Base-by-base conservation (phyloP, 2,888 invertebrate genomes). In the Drosophila niveifrons region DNA sequence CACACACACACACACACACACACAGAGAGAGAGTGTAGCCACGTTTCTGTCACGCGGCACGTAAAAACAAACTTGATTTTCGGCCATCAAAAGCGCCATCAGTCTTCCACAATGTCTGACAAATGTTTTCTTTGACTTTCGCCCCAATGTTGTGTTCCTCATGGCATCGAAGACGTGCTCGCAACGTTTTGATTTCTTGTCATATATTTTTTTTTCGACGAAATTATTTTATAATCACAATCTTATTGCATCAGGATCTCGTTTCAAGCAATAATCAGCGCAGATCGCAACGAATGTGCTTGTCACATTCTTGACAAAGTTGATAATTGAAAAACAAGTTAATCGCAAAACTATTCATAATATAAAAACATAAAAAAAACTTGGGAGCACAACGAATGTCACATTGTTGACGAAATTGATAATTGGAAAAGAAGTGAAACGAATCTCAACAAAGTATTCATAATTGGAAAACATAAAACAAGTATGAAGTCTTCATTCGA, bases 61-160 rank as follows among this genome's bases (percentile, higher is more conserved):
- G 85, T 85, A 87, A 89, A 88, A 82, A 80, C 88, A 89, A 87
- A 89, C 86, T 89, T 89, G 86, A 87, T 87, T 89, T 82, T 85
- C 82, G 86, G 74, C 88, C 86, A 87, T 87, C 86, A 89, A 89
- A 86, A 88, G 70, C 56, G 88, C 88, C 86, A 87, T 87, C 80
- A 77, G 89, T 87, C 86, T 87, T 85, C 44, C 44, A 44, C 77
- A 31, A 80, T 81, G 75, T 72, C 83, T 80, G 83, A 88, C 80
- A 83, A 88, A 81, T 87, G 87, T 74, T 83, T 78, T 66, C 83
- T 83, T 85, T 79, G 83, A 82, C 86, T 88, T 79, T 56, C 62
- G 23, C 50, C 44, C 44, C 50, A 47, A 48, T 13, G 10, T 44
- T n/a, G n/a, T n/a, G n/a, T n/a, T n/a, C n/a, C n/a, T 43, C 29